A percentile compares a stretch with the other conserved stretches of the same genome.
phyloP scores from a whole-genome alignment of 2,113 vertebrate species.

The Phylloscopus whistleri region DNA sequence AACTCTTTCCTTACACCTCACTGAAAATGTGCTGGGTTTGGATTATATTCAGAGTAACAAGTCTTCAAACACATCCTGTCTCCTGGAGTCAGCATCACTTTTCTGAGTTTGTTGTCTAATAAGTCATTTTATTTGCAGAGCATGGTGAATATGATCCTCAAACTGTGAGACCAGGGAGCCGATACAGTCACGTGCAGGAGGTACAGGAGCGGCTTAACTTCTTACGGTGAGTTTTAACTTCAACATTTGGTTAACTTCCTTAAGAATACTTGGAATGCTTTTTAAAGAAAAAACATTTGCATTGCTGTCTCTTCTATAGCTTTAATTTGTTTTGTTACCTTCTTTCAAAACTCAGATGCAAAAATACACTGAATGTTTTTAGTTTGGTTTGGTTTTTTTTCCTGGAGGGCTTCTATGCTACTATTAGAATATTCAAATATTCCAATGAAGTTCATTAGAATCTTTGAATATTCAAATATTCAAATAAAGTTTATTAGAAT shows the following conservation, averaged over 20 bases:
- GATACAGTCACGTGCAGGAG: slow-evolving; percentile 98
- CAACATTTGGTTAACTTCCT: not conserved
- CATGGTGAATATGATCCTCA: slow-evolving; percentile 97
- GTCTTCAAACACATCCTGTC: not conserved
- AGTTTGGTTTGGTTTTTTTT: not conserved
- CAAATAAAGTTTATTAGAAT: not conserved
- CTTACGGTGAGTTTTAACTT: slow-evolving; percentile 81
- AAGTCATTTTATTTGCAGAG: slow-evolving; percentile 74
- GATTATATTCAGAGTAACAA: not conserved
- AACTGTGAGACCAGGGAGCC: slow-evolving; percentile 93
- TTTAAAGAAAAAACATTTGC: not conserved
- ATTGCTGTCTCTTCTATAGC: not conserved
- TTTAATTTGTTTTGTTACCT: not conserved
- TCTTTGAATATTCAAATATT: no score
- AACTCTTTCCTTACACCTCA: not conserved
- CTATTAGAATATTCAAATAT: not conserved
- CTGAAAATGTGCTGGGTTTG: not conserved
- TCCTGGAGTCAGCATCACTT: not conserved
- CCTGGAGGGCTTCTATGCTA: not conserved
- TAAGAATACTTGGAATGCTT: not conserved
- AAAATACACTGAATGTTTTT: not conserved
- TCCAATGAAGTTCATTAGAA: not conserved
- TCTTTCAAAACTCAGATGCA: not conserved
- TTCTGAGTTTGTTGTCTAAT: not conserved
- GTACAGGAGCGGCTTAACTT: slow-evolving; percentile 98